Evolutionary conservation across 2,797 vertebrate genomes (phyloP), one percentile per base, ranked within the genome.

Genomic region (Squalus acanthias): DNA sequence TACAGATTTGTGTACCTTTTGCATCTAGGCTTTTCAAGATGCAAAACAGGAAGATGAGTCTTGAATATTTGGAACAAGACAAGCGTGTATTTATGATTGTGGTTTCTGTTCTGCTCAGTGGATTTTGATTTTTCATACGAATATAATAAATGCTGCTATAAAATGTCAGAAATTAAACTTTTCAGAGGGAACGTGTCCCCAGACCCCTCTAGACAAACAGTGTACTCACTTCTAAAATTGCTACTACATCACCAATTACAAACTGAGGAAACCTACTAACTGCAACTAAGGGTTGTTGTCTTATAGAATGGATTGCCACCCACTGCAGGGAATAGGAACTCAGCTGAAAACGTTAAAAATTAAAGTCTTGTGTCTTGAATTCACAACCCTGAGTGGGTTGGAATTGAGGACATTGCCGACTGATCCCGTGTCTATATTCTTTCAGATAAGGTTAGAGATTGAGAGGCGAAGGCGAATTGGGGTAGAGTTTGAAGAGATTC

Each of bases 381-480:
- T 65, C 29, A 5, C 60, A 33, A n/a, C 0, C 89, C 10, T 9
- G 46, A 15, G 22, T 15, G 69, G 46, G 70, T 57, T 70, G 46
- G 94, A 60, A n/a, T 29, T 24, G 50, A 95, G 60, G 53, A 15
- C 33, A 24, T 93, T 2, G 9, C 67, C 15, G 70, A 57, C 50
- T 8, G 39, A 74, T 7, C 5, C 26, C 6, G 4, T 72, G 69
- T 50, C 26, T 20, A 33, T 24, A 20, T 69, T 39, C 63, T 46
- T 39, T 67, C 76, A 85, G 76, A 33, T 98, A 72, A 98, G 99
- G 97, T 97, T 97, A 96, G 98, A 99, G 97, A 97, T 98, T 82
- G 94, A 70, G 53, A 96, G 96, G 53, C 98, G 99, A 72, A 98
- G 97, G 96, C 96, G 96, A 22, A 50, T 99, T 96, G 98, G 98